Conservation (phyloP, 2,888 invertebrate genomes). For the Protonemura montana region DNA sequence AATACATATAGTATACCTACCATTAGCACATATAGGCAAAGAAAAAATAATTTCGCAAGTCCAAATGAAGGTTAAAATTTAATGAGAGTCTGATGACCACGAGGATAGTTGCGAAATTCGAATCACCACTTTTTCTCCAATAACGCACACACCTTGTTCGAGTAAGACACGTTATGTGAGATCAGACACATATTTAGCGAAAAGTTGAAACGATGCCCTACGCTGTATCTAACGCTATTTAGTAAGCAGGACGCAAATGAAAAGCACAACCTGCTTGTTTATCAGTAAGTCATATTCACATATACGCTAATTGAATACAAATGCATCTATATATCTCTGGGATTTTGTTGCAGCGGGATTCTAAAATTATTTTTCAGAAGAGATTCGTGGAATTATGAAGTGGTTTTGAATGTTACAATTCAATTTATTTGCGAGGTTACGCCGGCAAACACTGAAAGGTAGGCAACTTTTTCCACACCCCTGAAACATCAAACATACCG, state of each 20-base stretch:
- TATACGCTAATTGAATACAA: neutral
- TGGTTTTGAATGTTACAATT: neutral
- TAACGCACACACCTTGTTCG: neutral
- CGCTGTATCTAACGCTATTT: neutral
- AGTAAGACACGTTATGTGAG: neutral
- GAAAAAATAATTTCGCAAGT: neutral
- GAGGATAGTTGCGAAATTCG: neutral
- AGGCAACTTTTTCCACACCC: slow-evolving; percentile 8
- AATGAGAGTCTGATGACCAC: neutral
- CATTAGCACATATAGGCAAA: neutral
- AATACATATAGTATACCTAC: neutral
- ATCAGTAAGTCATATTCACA: neutral
- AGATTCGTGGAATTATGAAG: neutral
- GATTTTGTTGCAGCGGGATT: neutral
- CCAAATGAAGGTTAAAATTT: neutral
- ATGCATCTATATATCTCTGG: neutral
- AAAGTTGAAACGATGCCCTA: neutral
- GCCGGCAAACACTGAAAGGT: neutral
- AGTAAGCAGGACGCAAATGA: neutral
- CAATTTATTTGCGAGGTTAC: neutral
- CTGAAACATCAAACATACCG: neutral
- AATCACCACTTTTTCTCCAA: neutral
- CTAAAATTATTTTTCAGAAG: neutral
- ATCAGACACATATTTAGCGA: neutral
- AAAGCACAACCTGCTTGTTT: neutral